phyloP scores from a whole-genome alignment of 2,888 invertebrate species.

The Acanthosepion esculentum region DNA sequence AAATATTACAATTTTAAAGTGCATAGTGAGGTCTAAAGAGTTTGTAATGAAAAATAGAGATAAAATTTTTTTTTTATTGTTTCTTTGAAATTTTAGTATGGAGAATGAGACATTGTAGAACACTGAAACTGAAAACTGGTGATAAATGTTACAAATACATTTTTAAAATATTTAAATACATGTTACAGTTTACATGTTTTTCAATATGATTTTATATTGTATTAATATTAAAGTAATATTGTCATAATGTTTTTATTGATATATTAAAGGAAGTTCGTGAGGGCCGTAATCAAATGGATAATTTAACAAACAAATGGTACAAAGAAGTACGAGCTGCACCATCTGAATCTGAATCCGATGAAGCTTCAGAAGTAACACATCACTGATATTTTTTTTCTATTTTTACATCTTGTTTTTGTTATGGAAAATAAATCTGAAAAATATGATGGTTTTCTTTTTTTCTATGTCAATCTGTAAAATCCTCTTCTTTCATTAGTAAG shows the following conservation, averaged over 20 bases:
- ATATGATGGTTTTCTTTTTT: neutral
- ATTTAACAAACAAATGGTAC: slow-evolving; percentile 97
- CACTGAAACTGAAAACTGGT: too few relatives aligned
- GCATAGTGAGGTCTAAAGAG: too few relatives aligned
- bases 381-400: slow-evolving; percentile 35
- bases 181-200: too few relatives aligned
- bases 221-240: neutral
- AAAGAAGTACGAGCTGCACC: slow-evolving; percentile 83
- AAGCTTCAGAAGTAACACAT: slow-evolving; percentile 50
- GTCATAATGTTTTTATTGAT: neutral
- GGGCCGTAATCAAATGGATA: slow-evolving; percentile 96
- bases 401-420: slow-evolving; percentile 6
- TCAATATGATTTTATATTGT: too few relatives aligned
- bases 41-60: too few relatives aligned
- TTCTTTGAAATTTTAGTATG: too few relatives aligned
- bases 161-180: too few relatives aligned
- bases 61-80: too few relatives aligned
- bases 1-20: too few relatives aligned
- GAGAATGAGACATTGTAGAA: too few relatives aligned
- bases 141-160: too few relatives aligned
- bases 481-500: too few relatives aligned
- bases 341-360: slow-evolving; percentile 69
- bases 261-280: slow-evolving; percentile 89
- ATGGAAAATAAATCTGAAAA: neutral
- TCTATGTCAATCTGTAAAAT: neutral